Evolutionary conservation across 2,888 invertebrate species (phyloP).

Genomic region (Chrysolina americana): DNA sequence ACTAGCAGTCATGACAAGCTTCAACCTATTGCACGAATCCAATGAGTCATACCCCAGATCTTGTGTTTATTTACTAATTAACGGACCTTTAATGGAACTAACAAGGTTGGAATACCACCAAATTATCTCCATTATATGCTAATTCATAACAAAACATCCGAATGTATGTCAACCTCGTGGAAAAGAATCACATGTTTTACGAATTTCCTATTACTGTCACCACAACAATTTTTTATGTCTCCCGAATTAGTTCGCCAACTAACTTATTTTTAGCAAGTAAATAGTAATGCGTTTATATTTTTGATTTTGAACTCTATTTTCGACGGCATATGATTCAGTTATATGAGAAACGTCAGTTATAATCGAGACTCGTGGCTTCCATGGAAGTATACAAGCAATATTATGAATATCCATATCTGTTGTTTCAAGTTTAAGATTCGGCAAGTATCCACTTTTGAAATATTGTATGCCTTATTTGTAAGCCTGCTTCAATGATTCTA

Average conservation of each 20-base stretch:
- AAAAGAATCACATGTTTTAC: slow-evolving; percentile 5
- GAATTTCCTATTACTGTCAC: slow-evolving; percentile 6
- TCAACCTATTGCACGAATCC: not conserved
- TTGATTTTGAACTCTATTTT: slow-evolving; percentile 57
- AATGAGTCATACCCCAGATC: not conserved
- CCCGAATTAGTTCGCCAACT: slow-evolving; percentile 26
- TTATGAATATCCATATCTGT: slow-evolving; percentile 54
- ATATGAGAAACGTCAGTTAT: slow-evolving; percentile 41
- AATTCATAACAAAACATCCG: not conserved
- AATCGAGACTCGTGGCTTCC: slow-evolving; percentile 22
- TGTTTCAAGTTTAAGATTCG: slow-evolving; percentile 61
- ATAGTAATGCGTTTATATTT: slow-evolving; percentile 48
- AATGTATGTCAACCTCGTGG: slow-evolving; percentile 2
- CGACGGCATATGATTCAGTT: slow-evolving; percentile 54
- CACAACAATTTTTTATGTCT: slow-evolving; percentile 12
- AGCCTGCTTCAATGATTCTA: not conserved
- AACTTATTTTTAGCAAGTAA: slow-evolving; percentile 48
- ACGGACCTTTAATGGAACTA: not conserved
- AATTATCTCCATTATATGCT: slow-evolving; percentile 4
- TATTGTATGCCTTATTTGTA: not conserved
- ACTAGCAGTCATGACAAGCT: not conserved
- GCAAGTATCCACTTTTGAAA: slow-evolving; percentile 55
- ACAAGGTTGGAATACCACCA: not conserved
- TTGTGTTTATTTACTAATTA: not conserved
- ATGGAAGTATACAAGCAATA: slow-evolving; percentile 22